phyloP scores from a whole-genome alignment of 2,797 vertebrate genomes.

The Sebastes miniatus region DNA sequence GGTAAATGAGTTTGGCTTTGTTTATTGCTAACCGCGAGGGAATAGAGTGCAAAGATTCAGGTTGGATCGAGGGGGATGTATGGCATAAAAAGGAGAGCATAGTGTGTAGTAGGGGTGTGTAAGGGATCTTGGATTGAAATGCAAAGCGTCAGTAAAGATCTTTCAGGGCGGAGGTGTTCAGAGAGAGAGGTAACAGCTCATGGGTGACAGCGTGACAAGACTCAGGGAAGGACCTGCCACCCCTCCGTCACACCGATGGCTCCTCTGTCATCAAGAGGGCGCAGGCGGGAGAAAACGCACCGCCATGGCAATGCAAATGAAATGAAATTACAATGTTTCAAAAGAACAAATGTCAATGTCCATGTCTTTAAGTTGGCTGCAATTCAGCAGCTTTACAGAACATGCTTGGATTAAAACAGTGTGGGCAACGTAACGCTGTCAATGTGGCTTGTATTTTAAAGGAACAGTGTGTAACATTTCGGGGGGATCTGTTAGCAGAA shows the following conservation, averaged over 20 bases:
- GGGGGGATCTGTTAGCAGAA: too few relatives aligned
- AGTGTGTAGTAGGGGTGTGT: background rate
- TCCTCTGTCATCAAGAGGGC: conserved; percentile 42
- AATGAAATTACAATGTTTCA: conserved; percentile 31
- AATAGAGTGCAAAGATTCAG: background rate
- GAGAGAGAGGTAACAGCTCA: conserved; percentile 56
- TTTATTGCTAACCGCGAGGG: conserved; percentile 35
- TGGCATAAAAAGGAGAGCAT: background rate
- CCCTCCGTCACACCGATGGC: conserved; percentile 54
- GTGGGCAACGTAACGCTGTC: too few relatives aligned
- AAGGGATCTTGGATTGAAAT: conserved; percentile 50
- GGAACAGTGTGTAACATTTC: too few relatives aligned
- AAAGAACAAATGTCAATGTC: conserved; percentile 3
- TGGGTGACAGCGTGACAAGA: conserved; percentile 66
- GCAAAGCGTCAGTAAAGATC: conserved; percentile 40
- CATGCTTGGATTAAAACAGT: background rate
- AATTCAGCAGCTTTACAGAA: conserved; percentile 4
- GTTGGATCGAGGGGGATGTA: background rate
- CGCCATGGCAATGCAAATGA: conserved; percentile 39
- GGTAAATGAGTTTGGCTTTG: conserved; percentile 32
- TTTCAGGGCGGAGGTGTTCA: conserved; percentile 52
- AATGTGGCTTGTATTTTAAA: background rate
- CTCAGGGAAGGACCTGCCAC: conserved; percentile 51
- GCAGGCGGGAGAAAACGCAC: conserved; percentile 30
- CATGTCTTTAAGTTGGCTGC: background rate